Percentiles rank a stretch among this genome's conserved stretches.
phyloP scores from a whole-genome alignment of 2,888 invertebrate genomes.

The Napeogenes inachia region DNA sequence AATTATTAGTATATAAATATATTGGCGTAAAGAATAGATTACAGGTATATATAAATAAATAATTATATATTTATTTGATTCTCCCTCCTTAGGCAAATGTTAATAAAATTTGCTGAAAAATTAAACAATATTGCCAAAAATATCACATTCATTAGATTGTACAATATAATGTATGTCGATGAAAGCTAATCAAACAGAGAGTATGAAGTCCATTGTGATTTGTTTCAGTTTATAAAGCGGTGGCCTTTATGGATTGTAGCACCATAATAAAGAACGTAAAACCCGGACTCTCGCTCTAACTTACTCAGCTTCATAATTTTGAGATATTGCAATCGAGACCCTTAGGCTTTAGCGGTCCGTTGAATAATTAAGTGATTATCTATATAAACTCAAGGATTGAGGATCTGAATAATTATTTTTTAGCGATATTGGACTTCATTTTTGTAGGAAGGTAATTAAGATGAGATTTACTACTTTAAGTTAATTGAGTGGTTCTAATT shows the following conservation, averaged over 20 bases:
- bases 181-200: slow-evolving; percentile 58
- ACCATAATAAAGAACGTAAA: slow-evolving; percentile 69
- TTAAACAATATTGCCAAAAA: slow-evolving; percentile 49
- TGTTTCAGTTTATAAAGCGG: slow-evolving; percentile 62
- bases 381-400: slow-evolving; percentile 8
- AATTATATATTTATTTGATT: too few species aligned
- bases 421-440: too few species aligned
- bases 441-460: too few species aligned
- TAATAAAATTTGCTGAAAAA: slow-evolving; percentile 29
- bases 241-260: slow-evolving; percentile 65
- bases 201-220: slow-evolving; percentile 60
- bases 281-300: slow-evolving; percentile 52
- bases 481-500: too few species aligned
- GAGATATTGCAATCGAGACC: slow-evolving; percentile 54
- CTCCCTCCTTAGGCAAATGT: too few species aligned
- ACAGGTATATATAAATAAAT: too few species aligned
- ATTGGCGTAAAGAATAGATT: too few species aligned
- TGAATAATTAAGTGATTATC: slow-evolving; percentile 48
- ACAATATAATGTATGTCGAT: slow-evolving; percentile 44
- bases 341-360: slow-evolving; percentile 48
- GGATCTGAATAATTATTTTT: too few species aligned
- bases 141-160: slow-evolving; percentile 50
- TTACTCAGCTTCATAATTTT: slow-evolving; percentile 54
- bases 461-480: too few species aligned
- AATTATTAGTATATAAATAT: too few species aligned